Conservation (phyloP, 1,140 invertebrate genomes). For the Leucophenga varia region DNA sequence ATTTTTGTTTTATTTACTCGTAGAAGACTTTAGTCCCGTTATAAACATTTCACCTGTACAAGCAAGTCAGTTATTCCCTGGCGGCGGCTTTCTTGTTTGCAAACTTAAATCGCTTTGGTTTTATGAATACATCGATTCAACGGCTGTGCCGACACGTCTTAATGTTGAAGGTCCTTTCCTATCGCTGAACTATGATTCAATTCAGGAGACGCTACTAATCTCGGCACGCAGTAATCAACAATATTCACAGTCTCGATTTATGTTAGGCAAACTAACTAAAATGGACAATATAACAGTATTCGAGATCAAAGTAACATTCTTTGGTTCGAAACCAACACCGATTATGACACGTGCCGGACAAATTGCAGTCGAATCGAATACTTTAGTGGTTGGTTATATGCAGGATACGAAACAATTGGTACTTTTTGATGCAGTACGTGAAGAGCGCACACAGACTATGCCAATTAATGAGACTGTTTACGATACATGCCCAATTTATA, state of each 20-base stretch:
- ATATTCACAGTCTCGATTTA: constrained; percentile 63
- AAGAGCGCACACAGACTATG: constrained; percentile 61
- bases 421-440: constrained; percentile 68
- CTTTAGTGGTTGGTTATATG: constrained; percentile 67
- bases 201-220: constrained; percentile 65
- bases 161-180: constrained; percentile 74
- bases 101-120: constrained; percentile 74
- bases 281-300: constrained; percentile 54
- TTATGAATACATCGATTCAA: constrained; percentile 61
- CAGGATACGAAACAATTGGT: constrained; percentile 64
- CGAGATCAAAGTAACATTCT: constrained; percentile 61
- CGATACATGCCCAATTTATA: constrained; percentile 64
- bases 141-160: constrained; percentile 59
- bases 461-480: constrained; percentile 64
- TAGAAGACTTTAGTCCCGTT: constrained; percentile 46
- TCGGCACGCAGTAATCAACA: constrained; percentile 63
- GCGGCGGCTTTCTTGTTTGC: constrained; percentile 73
- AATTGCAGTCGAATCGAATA: constrained; percentile 59
- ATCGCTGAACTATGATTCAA: constrained; percentile 68
- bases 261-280: constrained; percentile 61
- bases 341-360: constrained; percentile 65
- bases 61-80: constrained; percentile 23
- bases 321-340: constrained; percentile 66
- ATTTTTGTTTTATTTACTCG: neutral
- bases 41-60: constrained; percentile 55